These are phyloP conservation scores for Eurystomus glaucurus DNA, from an alignment of 2,797 vertebrate species.

Conservation along the genomic window DNA sequence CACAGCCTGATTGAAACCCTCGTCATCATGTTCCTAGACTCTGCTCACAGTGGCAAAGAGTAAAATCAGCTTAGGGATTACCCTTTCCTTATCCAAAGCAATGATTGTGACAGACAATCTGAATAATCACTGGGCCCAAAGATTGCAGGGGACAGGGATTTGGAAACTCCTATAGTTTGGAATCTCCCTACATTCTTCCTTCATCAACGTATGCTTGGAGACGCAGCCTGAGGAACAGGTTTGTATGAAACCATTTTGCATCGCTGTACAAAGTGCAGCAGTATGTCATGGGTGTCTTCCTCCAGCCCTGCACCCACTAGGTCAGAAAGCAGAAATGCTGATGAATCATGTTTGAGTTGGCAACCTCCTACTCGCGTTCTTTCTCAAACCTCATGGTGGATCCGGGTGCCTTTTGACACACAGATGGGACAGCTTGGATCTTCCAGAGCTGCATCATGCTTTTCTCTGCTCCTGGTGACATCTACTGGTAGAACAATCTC, in stretches of 20 bases:
- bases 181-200: background rate
- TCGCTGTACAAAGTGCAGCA: background rate
- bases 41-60: background rate
- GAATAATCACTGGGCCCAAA: background rate
- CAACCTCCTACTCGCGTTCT: background rate
- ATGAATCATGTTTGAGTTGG: background rate
- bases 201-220: background rate
- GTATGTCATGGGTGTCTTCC: background rate
- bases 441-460: fast-evolving
- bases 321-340: background rate
- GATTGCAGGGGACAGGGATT: background rate
- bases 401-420: background rate
- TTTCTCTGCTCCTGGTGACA: conserved; percentile 62
- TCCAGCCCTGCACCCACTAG: background rate
- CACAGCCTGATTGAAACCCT: background rate
- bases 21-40: fast-evolving
- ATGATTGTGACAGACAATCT: background rate
- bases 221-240: conserved; percentile 36
- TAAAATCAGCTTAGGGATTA: background rate
- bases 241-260: background rate
- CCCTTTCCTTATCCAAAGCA: background rate
- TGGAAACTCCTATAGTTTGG: conserved; percentile 22
- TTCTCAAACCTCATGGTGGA: background rate
- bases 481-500: conserved; percentile 33
- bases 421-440: background rate